These are phyloP conservation scores for Sclerodermus sp. DNA, from an alignment of 2,888 invertebrate genomes.

Conservation along the genomic window DNA sequence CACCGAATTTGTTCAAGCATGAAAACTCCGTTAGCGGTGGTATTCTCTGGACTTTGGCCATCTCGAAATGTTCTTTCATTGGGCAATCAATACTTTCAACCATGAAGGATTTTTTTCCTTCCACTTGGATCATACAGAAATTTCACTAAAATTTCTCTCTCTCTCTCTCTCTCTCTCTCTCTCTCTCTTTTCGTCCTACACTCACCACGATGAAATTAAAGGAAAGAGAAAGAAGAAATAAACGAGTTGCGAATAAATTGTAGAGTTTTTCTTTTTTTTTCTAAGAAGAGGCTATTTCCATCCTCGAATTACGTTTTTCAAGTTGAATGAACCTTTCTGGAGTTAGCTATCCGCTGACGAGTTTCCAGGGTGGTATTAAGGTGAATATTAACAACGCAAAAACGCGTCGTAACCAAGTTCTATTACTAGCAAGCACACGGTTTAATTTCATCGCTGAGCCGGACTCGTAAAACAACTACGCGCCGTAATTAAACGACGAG, in stretches of 20 bases:
- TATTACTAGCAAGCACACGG: background rate
- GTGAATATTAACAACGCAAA: constrained; percentile 11
- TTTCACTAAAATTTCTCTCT: background rate
- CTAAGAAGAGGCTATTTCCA: too few species aligned
- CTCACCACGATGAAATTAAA: too few species aligned
- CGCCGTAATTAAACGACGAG: too few species aligned
- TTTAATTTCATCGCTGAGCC: background rate
- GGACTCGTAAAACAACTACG: too few species aligned
- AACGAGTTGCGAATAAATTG: background rate
- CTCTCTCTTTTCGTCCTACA: too few species aligned
- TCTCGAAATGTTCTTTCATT: background rate
- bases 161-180: background rate
- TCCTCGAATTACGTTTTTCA: too few species aligned
- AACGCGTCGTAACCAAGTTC: background rate
- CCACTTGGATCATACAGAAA: background rate
- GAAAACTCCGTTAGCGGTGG: constrained; percentile 5
- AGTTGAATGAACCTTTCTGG: too few species aligned
- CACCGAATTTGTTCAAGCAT: constrained; percentile 16
- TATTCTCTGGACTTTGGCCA: background rate
- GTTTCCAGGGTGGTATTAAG: constrained; percentile 11
- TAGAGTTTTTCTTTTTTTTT: too few species aligned
- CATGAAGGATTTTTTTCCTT: background rate
- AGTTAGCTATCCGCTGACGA: too few species aligned
- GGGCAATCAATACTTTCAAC: background rate
- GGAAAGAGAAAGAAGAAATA: background rate